Evolutionary conservation across 2,888 invertebrate genomes (phyloP).

Genomic region (Phortica okadai): DNA sequence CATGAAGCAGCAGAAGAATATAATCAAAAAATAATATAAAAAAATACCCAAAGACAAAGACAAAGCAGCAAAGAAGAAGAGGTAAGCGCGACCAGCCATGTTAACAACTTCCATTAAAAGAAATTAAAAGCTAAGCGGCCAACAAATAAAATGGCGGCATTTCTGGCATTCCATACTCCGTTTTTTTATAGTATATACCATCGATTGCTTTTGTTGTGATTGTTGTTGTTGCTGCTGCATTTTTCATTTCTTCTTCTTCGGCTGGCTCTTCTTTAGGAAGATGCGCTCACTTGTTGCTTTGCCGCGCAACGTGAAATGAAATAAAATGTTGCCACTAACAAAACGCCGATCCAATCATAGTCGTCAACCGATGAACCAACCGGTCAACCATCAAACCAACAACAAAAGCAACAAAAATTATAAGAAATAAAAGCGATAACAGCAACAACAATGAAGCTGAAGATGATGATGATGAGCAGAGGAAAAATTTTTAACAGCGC

Average conservation of each 20-base stretch:
- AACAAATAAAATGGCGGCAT: slow-evolving; percentile 58
- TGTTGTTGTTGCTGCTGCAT: slow-evolving; percentile 36
- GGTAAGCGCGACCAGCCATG: slow-evolving; percentile 55
- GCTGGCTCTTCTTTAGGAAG: background rate
- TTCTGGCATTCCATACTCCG: slow-evolving; percentile 42
- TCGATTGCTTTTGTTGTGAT: slow-evolving; percentile 38
- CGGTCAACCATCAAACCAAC: background rate
- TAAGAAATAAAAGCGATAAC: slow-evolving; percentile 26
- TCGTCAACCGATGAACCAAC: background rate
- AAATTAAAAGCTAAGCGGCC: slow-evolving; percentile 63
- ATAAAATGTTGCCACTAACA: slow-evolving; percentile 13
- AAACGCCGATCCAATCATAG: slow-evolving; percentile 45
- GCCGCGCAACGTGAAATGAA: slow-evolving; percentile 5
- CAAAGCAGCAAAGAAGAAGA: slow-evolving; percentile 28
- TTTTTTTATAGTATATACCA: slow-evolving; percentile 37
- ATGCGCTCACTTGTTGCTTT: slow-evolving; percentile 11
- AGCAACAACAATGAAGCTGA: slow-evolving; percentile 33
- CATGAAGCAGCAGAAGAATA: background rate
- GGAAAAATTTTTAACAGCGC: slow-evolving; percentile 36
- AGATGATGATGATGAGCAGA: background rate
- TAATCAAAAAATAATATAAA: background rate
- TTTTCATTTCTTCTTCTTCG: background rate
- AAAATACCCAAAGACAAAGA: slow-evolving; percentile 33
- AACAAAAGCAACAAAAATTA: slow-evolving; percentile 48
- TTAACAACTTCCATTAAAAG: slow-evolving; percentile 71